These are phyloP conservation scores for Apodemia zela DNA, from an alignment of 2,888 invertebrate species.

Conservation along the genomic window DNA sequence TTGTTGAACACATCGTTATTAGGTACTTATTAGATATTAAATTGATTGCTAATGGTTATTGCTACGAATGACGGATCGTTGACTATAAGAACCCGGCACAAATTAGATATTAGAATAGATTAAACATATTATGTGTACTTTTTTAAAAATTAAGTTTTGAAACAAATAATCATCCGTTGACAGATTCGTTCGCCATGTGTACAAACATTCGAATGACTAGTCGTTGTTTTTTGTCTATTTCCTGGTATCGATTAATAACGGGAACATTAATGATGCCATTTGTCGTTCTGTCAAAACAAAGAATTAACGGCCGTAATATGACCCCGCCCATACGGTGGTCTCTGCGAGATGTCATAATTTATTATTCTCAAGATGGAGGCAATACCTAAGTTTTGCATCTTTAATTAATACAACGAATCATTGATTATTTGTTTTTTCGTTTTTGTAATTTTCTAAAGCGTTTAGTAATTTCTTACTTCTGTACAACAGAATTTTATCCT, in stretches of 20 bases:
- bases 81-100: no score
- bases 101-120: no score
- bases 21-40: no score
- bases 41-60: no score
- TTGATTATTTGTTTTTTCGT: no score
- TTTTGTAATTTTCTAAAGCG: no score
- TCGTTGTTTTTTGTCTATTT: constrained; percentile 32
- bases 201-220: constrained; percentile 18
- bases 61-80: no score
- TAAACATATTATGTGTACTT: neutral
- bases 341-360: neutral
- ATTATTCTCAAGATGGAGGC: neutral
- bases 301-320: constrained; percentile 61
- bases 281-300: constrained; percentile 76
- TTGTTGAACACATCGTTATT: no score
- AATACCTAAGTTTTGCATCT: neutral
- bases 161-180: constrained; percentile 2
- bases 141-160: neutral
- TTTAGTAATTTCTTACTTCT: no score
- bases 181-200: constrained; percentile 15
- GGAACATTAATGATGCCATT: constrained; percentile 56
- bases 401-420: no score
- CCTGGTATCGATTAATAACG: constrained; percentile 42
- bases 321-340: constrained; percentile 62
- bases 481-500: no score